Evolutionary conservation across 2,113 vertebrate species (phyloP), one percentile per base, ranked within the genome.

Genomic region (Sorex fumeus): DNA sequence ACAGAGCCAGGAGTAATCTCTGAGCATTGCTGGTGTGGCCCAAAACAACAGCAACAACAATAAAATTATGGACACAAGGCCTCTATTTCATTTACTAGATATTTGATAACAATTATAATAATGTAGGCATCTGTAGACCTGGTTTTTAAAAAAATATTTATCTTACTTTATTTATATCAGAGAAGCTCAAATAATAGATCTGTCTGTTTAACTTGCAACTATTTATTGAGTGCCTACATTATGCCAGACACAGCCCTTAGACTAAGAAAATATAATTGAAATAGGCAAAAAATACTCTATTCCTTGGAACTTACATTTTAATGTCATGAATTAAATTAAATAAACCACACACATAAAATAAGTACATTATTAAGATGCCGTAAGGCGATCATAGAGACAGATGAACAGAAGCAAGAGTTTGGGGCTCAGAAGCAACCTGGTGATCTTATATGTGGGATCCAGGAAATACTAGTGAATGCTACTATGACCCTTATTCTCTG

Each of bases 241-340:
- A 47, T 78, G n/a, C 13, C 76, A 66, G 36, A 10, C 30, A 50
- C 0, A 32, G 4, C 34, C 21, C 34, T 74, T 8, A 45, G 75
- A 28, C 28, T 69, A 19, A 66, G 21, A 23, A 88, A 94, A 87
- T n/a, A 71, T 36, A 27, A 47, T 3, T 70, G 10, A 80, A 66
- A 19, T 8, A 45, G 15, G 4, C 45, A 80, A 30, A 79, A 78
- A 66, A 74, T 72, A 7, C 15, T 18, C 30, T 85, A 6, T 30
- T 25, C 43, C 53, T 79, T 84, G 27, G 62, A 84, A 91, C 7
- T 87, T 82, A 89, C 28, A 76, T 75, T 72, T 32, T 23, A 57
- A 19, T 32, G 83, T 80, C 53, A 25, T 57, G 69, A 80, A 13
- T 60, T 32, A 75, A 28, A 76, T 83, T n/a, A n/a, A 88, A 76